Evolutionary conservation across 2,113 vertebrate genomes (phyloP), one percentile per base, ranked within the genome.

Genomic region (Pelobates fuscus): DNA sequence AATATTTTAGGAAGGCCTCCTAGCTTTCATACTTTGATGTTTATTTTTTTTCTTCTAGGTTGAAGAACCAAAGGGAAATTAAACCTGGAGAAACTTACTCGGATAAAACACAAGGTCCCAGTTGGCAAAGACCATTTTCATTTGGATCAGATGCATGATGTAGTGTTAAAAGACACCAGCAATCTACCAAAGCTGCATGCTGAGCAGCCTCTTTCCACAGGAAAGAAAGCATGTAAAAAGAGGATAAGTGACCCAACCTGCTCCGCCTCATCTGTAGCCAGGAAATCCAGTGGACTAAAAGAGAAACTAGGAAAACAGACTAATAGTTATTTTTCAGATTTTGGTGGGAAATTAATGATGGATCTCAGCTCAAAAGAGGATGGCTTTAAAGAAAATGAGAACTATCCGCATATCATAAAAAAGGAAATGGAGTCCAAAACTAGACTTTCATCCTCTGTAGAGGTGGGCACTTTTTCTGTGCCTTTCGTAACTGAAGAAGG

Each of bases 161-260:
- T 20, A 25, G 68, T 15, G 5, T 37, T 71, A 2, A 71, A 71
- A n/a, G 68, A 71, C 7, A 44, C 59, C 23, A 70, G n/a, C 17
- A 71, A 61, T 46, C 32, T 46, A 0, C 68, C 24, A 2, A 49
- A 18, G 15, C 12, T 18, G 8, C 44, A 49, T 18, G 14, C 7
- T 8, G 1, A 2, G 7, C 7, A 8, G 7, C 10, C 4, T 15
- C 17, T 29, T 24, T 41, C 10, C 6, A 44, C 21, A 44, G 68
- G 55, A 17, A 11, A 14, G 11, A 5, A 20, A 29, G 23, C 17
- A 3, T 10, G 17, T 15, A 71, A 71, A 59, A 59, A 55, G 23
- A 17, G n/a, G n/a, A 21, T 46, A 18, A 29, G 24, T 20, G 57
- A 71, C 4, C 26, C 55, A 44, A 37, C 5, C 6, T 27, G 11